These are phyloP conservation scores for Selenia dentaria DNA, from an alignment of 2,888 invertebrate genomes.

Conservation along the genomic window DNA sequence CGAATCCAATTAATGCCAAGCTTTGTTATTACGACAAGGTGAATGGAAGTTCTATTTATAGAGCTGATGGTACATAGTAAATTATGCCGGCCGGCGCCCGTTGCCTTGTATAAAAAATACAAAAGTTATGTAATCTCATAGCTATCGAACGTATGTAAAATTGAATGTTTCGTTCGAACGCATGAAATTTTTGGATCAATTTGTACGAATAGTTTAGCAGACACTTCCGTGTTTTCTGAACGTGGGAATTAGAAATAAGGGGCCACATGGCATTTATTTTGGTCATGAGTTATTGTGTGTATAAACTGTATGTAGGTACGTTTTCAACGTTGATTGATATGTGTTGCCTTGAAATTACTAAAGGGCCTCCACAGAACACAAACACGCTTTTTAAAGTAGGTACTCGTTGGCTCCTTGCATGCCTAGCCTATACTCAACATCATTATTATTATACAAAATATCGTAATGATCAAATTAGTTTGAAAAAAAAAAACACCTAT, in stretches of 20 bases:
- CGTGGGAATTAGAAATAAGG: slow-evolving; percentile 6
- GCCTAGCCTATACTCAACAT: no score
- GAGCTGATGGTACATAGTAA: background rate
- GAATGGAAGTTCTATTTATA: background rate
- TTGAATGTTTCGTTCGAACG: no score
- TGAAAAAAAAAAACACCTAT: no score
- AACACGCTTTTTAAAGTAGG: no score
- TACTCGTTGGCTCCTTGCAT: no score
- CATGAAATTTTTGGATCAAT: no score
- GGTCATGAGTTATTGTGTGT: slow-evolving; percentile 9
- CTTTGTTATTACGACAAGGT: slow-evolving; percentile 7
- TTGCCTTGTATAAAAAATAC: background rate
- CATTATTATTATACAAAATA: no score
- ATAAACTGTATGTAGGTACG: background rate
- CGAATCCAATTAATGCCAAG: background rate
- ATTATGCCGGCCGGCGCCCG: slow-evolving; percentile 12
- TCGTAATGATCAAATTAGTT: no score
- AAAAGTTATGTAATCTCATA: no score
- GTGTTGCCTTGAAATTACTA: slow-evolving; percentile 9
- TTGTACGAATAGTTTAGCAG: no score
- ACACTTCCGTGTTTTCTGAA: slow-evolving; percentile 24
- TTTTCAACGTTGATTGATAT: slow-evolving; percentile 10
- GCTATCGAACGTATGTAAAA: no score
- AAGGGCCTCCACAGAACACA: no score
- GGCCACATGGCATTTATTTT: slow-evolving; percentile 14